Percentiles rank a stretch among this genome's conserved stretches.
Conservation (phyloP, 2,797 vertebrate genomes). For the Aythya fuligula region DNA sequence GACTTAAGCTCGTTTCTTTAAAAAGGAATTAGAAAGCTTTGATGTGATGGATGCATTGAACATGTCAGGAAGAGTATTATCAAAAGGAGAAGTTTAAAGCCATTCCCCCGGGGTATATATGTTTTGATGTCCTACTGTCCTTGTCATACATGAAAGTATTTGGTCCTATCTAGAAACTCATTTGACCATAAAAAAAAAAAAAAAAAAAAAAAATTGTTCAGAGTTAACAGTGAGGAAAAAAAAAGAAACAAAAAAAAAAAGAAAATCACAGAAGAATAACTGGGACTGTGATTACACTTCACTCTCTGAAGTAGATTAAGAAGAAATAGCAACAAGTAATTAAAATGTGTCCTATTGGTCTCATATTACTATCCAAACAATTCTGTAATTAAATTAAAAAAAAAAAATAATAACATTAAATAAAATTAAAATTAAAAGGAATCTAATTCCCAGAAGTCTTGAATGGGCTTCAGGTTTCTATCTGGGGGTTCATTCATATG, state of each 20-base stretch:
- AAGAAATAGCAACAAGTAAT: constrained; percentile 35
- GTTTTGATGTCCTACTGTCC: constrained; percentile 76
- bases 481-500: background rate
- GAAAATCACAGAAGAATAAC: constrained; percentile 21
- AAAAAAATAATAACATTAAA: background rate
- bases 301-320: constrained; percentile 60
- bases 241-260: constrained; percentile 12
- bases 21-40: constrained; percentile 61
- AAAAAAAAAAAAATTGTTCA: constrained; percentile 65
- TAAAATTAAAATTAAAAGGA: background rate
- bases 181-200: constrained; percentile 75
- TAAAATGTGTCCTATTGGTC: background rate
- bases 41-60: constrained; percentile 75
- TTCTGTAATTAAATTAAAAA: background rate
- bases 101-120: constrained; percentile 62
- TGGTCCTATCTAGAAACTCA: constrained; percentile 70
- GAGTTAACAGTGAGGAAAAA: constrained; percentile 27
- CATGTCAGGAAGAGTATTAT: constrained; percentile 77
- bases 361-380: background rate
- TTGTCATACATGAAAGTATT: constrained; percentile 76
- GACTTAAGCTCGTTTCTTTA: constrained; percentile 44
- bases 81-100: constrained; percentile 75
- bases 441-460: background rate
- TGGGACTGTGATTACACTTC: constrained; percentile 20
- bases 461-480: background rate